Percentiles rank a stretch among this genome's conserved stretches.
These are phyloP conservation scores for Rhynchophorus ferrugineus DNA, from an alignment of 1,140 invertebrate genomes.

Conservation along the genomic window DNA sequence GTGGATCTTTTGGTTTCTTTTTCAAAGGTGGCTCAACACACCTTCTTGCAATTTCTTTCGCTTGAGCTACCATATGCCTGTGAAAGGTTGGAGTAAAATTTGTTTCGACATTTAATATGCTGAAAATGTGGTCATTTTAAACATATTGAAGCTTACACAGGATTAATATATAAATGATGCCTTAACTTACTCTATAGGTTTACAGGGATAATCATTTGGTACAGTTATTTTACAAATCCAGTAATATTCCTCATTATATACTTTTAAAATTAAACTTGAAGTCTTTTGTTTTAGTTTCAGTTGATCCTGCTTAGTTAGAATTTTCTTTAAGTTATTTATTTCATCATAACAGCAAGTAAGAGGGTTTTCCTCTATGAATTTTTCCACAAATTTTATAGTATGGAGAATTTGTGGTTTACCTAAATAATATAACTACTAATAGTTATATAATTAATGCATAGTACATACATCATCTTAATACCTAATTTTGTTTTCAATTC, in stretches of 20 bases:
- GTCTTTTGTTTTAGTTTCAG: conserved; percentile 63
- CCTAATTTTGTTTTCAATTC: conserved; percentile 55
- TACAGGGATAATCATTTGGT: conserved; percentile 59
- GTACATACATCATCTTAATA: no score
- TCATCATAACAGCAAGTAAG: conserved; percentile 68
- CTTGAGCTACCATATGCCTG: conserved; percentile 56
- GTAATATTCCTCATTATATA: conserved; percentile 53
- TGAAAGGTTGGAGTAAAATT: conserved; percentile 60
- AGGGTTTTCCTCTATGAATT: conserved; percentile 65
- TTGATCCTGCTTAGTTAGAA: conserved; percentile 46
- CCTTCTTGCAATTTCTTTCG: conserved; percentile 58
- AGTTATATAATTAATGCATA: no score
- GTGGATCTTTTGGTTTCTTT: conserved; percentile 42
- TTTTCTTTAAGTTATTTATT: conserved; percentile 54
- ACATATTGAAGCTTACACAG: no score
- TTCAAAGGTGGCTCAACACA: conserved; percentile 64
- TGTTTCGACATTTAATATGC: conserved; percentile 50
- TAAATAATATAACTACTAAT: no score
- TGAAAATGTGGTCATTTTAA: no score
- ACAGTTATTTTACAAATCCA: conserved; percentile 52
- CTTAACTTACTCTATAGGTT: conserved; percentile 49
- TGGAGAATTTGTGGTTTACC: conserved; percentile 48
- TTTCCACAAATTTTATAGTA: conserved; percentile 54
- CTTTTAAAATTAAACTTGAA: conserved; percentile 53
- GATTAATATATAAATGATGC: no score